A percentile compares a stretch with the other conserved stretches of the same genome.
These are phyloP conservation scores for Drosophila obscura DNA, from an alignment of 1,140 invertebrate species.

Conservation along the genomic window DNA sequence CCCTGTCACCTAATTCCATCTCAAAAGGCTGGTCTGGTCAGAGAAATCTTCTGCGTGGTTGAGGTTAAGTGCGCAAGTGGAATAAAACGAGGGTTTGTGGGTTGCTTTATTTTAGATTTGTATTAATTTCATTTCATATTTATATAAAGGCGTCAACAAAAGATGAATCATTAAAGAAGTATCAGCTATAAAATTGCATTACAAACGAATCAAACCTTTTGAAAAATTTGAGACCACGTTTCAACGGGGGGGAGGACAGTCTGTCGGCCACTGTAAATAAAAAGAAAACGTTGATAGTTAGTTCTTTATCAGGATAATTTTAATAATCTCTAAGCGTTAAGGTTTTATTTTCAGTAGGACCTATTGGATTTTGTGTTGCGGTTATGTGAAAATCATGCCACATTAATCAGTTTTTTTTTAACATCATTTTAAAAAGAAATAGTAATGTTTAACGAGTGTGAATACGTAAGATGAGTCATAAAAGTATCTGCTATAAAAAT, in stretches of 20 bases:
- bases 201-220: no score
- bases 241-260: no score
- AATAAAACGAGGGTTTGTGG: conserved; percentile 7
- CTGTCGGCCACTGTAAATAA: background rate
- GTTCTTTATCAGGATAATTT: background rate
- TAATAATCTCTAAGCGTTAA: background rate
- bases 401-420: conserved; percentile 66
- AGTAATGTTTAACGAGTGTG: no score
- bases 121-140: background rate
- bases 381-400: conserved; percentile 77
- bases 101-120: conserved; percentile 1
- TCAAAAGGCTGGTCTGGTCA: conserved; percentile 2
- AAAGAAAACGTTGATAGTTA: background rate
- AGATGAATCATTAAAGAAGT: background rate
- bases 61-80: conserved; percentile 22
- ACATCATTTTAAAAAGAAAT: conserved; percentile 45
- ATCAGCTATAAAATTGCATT: background rate
- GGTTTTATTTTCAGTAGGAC: conserved; percentile 68
- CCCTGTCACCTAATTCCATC: conserved; percentile 16
- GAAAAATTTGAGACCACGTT: no score
- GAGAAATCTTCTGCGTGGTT: background rate
- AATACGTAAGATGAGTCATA: background rate
- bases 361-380: conserved; percentile 80
- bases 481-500: background rate
- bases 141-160: no score